These are phyloP conservation scores for Syngnathus floridae DNA, from an alignment of 2,113 vertebrate genomes.

Conservation along the genomic window DNA sequence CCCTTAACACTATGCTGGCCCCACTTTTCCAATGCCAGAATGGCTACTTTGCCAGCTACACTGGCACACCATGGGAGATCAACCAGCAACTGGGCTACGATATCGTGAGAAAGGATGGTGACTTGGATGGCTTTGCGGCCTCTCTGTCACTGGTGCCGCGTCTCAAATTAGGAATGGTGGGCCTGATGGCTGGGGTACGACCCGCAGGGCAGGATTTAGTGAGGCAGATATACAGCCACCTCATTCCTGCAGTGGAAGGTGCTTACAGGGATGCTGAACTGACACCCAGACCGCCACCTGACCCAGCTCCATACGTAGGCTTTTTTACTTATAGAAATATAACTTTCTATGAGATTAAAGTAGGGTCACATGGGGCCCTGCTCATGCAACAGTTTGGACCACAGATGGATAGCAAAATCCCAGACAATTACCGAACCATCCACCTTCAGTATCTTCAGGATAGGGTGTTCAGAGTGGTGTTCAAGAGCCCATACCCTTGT, in stretches of 20 bases:
- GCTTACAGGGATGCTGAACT: slow-evolving; percentile 75
- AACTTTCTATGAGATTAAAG: slow-evolving; percentile 86
- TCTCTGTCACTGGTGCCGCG: slow-evolving; percentile 82
- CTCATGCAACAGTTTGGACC: slow-evolving; percentile 88
- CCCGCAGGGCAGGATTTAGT: slow-evolving; percentile 74
- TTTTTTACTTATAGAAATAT: slow-evolving; percentile 84
- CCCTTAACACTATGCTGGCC: slow-evolving; percentile 79
- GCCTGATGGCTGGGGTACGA: slow-evolving; percentile 82
- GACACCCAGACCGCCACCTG: slow-evolving; percentile 69
- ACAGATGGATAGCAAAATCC: slow-evolving; percentile 77
- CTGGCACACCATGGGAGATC: slow-evolving; percentile 87
- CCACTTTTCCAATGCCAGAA: slow-evolving; percentile 76
- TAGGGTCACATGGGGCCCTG: slow-evolving; percentile 71
- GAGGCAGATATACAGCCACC: slow-evolving; percentile 63
- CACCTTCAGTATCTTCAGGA: slow-evolving; percentile 79
- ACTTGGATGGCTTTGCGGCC: slow-evolving; percentile 83
- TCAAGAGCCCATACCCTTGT: slow-evolving; percentile 84
- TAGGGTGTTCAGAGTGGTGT: slow-evolving; percentile 81
- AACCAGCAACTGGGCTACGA: slow-evolving; percentile 79
- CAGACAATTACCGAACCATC: slow-evolving; percentile 76
- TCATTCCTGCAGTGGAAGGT: slow-evolving; percentile 79
- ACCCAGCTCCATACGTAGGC: slow-evolving; percentile 75
- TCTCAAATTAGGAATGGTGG: slow-evolving; percentile 78
- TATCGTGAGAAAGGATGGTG: slow-evolving; percentile 83
- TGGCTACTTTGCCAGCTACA: slow-evolving; percentile 82